Base-by-base conservation (phyloP, 2,888 invertebrate genomes). In the Hyalella azteca region DNA sequence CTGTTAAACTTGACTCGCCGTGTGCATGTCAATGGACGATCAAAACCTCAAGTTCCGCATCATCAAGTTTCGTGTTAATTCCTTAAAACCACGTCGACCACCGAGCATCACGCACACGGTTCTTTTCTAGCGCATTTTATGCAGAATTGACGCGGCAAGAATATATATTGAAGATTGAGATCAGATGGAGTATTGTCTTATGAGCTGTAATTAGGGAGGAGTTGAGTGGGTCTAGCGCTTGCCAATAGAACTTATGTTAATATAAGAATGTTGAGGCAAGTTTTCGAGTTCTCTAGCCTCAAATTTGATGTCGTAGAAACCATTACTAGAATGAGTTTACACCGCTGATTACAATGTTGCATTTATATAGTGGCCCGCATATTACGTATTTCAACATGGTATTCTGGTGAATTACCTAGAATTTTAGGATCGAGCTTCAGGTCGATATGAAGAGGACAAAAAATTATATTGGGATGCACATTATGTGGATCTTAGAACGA, bases 341-440 rank as follows among this genome's bases (percentile, higher is more conserved):
- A 29, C 36, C 29, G 39, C 3, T 66, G 66, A 66, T 66, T 66
- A 39, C n/a, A 36, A 54, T 36, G 66, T 29, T 66, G 39, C 66
- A 66, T 66, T 66, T 66, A 36, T 36, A 66, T 66, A 66, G 66
- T 59, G 66, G 66, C 29, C n/a, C 36, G 39, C 66, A 66, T 66
- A 36, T 66, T 66, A 66, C 15, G 66, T 36, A 66, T 66, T 66
- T 66, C 66, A 66, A 66, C 36, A 66, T 66, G 39, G 66, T 36
- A 29, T 66, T 66, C 19, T 11, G 66, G 39, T 7, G 15, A 66
- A 66, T 66, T 66, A 54, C 26, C 54, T 0, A 11, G 26, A 26
- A 9, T 54, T 54, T 26, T 29, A 29, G 54, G 54, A 54, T 54
- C 54, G 13, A 54, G 54, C 9, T 54, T 54, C 22, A 5, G 7